Evolutionary conservation across 2,113 vertebrate genomes (phyloP).

Genomic region (Anolis carolinensis): DNA sequence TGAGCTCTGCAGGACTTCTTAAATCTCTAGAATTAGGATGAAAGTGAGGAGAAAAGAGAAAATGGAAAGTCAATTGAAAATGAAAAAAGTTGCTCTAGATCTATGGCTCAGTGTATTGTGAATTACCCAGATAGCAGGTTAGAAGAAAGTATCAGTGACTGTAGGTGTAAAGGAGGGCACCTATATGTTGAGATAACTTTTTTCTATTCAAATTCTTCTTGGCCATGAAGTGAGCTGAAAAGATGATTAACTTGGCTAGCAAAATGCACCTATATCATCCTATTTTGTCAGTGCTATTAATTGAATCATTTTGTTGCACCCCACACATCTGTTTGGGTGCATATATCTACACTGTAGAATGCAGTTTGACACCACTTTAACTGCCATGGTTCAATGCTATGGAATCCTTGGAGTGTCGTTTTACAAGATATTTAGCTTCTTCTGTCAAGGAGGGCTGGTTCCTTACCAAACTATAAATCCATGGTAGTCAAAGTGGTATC

Average conservation of each 20-base stretch:
- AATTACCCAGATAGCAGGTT: not conserved
- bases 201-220: not conserved
- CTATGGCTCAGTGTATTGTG: not conserved
- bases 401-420: too few species aligned
- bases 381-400: too few species aligned
- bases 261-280: not conserved
- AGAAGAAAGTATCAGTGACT: not conserved
- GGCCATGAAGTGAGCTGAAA: not conserved
- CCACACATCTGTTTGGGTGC: not conserved
- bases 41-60: not conserved
- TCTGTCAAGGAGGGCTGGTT: too few species aligned
- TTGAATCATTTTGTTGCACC: not conserved
- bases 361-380: too few species aligned
- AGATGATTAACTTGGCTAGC: not conserved
- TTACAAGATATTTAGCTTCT: too few species aligned
- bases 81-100: not conserved
- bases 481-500: too few species aligned
- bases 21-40: slow-evolving; percentile 22
- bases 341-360: too few species aligned
- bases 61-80: not conserved
- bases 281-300: not conserved
- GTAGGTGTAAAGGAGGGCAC: not conserved
- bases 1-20: slow-evolving; percentile 6
- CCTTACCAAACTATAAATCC: too few species aligned
- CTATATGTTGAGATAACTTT: too few species aligned